These are phyloP conservation scores for Chamaetylas fuelleborni DNA, from an alignment of 2,113 vertebrate species.

Conservation along the genomic window DNA sequence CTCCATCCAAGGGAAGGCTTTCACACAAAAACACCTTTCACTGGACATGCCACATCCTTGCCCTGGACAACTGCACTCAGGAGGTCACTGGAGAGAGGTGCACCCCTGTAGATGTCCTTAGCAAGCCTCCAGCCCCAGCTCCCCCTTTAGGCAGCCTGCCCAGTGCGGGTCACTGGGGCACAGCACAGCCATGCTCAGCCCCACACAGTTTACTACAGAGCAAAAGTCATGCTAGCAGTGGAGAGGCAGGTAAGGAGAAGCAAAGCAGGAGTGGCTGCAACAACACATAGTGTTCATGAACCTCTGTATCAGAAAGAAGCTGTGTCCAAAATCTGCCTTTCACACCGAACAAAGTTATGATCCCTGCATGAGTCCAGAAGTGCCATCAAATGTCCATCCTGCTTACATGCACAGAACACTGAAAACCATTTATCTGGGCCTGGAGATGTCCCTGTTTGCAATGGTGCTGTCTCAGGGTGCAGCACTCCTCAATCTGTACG, in stretches of 20 bases:
- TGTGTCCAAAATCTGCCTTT: background rate
- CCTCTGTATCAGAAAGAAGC: background rate
- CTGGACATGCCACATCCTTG: rapidly evolving
- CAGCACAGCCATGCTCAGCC: rapidly evolving
- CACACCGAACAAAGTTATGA: background rate
- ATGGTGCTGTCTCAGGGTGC: background rate
- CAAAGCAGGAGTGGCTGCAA: background rate
- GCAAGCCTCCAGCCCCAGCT: background rate
- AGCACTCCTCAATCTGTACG: background rate
- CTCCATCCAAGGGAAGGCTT: background rate
- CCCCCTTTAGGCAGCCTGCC: background rate
- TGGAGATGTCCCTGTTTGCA: background rate
- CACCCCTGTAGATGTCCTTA: background rate
- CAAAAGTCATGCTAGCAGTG: background rate
- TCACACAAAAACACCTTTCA: background rate
- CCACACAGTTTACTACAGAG: background rate
- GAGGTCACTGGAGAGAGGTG: background rate
- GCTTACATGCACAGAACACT: background rate
- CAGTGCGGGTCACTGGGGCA: background rate
- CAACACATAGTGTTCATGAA: background rate
- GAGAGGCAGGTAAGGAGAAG: background rate
- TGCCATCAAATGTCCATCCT: background rate
- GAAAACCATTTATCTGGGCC: background rate
- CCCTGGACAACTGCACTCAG: background rate
- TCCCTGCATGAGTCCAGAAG: background rate